Conservation (phyloP, 1,140 invertebrate species). For the Bombyx mori region DNA sequence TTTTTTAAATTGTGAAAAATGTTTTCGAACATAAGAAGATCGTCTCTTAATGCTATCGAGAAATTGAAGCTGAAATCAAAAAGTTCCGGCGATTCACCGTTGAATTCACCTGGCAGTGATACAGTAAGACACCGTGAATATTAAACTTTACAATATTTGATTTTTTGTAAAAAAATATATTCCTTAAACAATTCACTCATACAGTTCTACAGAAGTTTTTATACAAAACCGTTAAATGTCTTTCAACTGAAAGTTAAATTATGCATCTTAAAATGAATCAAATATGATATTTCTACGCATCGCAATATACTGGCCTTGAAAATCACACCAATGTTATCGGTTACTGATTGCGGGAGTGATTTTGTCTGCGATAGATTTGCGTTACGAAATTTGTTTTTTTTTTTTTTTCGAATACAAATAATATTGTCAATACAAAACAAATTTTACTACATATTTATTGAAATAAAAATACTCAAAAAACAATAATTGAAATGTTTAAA, state of each 20-base stretch:
- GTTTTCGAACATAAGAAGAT: constrained; percentile 24
- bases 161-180: too few relatives aligned
- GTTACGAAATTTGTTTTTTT: neutral
- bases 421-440: neutral
- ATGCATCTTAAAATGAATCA: neutral
- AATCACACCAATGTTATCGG: constrained; percentile 45
- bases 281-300: constrained; percentile 17
- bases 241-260: neutral
- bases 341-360: constrained; percentile 44
- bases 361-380: constrained; percentile 15
- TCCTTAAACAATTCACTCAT: too few relatives aligned
- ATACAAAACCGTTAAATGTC: too few relatives aligned
- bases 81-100: constrained; percentile 32
- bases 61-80: constrained; percentile 28
- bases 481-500: too few relatives aligned
- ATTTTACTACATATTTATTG: too few relatives aligned
- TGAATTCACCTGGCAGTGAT: constrained; percentile 27
- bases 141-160: too few relatives aligned
- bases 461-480: too few relatives aligned
- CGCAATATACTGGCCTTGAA: constrained; percentile 39
- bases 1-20: constrained; percentile 21
- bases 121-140: constrained; percentile 16
- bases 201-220: too few relatives aligned
- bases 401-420: neutral
- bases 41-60: constrained; percentile 29